Percentiles rank a stretch among this genome's conserved stretches.
phyloP scores from a whole-genome alignment of 2,113 vertebrate genomes.

The Uropsilus gracilis region DNA sequence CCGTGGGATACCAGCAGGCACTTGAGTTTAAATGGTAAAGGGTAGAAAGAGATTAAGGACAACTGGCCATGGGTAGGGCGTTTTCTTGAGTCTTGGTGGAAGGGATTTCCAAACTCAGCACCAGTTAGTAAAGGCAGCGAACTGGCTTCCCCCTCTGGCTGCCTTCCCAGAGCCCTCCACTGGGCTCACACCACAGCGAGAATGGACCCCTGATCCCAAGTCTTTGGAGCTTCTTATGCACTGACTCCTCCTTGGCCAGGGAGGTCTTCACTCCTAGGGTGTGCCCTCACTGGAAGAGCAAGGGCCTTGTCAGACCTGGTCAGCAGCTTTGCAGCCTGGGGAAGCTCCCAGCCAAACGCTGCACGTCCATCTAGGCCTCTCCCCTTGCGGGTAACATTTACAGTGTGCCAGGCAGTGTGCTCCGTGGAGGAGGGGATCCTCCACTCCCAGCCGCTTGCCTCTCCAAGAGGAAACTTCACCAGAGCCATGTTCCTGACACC shows the following conservation, averaged over 20 bases:
- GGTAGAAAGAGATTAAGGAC: background rate
- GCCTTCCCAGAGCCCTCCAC: background rate
- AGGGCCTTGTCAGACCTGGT: background rate
- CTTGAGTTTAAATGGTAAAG: background rate
- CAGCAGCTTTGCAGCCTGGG: background rate
- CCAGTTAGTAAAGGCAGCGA: background rate
- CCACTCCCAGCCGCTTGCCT: background rate
- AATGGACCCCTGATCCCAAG: background rate
- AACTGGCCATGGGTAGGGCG: accelerated
- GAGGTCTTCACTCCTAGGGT: background rate
- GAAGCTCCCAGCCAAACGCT: background rate
- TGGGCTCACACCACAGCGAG: background rate
- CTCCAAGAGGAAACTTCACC: too few relatives aligned
- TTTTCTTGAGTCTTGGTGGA: background rate
- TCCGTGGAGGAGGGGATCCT: background rate
- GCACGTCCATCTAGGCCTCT: background rate
- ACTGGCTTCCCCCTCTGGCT: too few relatives aligned
- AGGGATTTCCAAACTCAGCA: background rate
- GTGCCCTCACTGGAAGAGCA: background rate
- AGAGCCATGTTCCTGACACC: background rate
- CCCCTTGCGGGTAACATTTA: background rate
- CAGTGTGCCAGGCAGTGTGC: background rate
- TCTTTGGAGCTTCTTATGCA: background rate
- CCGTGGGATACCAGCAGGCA: background rate
- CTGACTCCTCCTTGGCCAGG: background rate